A percentile compares a stretch with the other conserved stretches of the same genome.
Conservation (phyloP, 1,140 invertebrate species). For the Sitophilus oryzae region DNA sequence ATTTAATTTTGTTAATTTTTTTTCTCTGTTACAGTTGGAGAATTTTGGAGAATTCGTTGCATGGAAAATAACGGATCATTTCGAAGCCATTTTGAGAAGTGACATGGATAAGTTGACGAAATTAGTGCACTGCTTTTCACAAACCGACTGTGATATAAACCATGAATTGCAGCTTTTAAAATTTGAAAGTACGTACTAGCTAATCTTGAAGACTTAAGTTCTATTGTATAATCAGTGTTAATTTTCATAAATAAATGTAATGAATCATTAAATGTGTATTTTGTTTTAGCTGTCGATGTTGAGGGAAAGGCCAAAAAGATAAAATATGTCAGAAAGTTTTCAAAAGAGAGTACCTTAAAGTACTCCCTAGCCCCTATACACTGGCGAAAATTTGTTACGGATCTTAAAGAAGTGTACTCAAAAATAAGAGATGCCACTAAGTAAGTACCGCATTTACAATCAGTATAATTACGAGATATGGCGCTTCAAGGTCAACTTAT, state of each 20-base stretch:
- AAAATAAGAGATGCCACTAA: constrained; percentile 35
- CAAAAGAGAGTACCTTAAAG: constrained; percentile 31
- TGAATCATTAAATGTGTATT: neutral
- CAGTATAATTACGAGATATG: neutral
- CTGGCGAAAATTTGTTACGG: constrained; percentile 35
- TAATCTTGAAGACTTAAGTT: no score
- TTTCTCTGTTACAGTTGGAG: constrained; percentile 52
- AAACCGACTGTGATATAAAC: constrained; percentile 56
- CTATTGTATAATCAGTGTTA: no score
- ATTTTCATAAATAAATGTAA: no score
- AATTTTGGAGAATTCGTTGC: constrained; percentile 58
- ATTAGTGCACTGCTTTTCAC: constrained; percentile 52
- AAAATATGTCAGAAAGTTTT: constrained; percentile 35
- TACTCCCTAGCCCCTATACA: constrained; percentile 35
- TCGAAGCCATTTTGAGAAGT: constrained; percentile 57
- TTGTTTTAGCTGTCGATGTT: constrained; percentile 35
- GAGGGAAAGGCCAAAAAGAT: constrained; percentile 35
- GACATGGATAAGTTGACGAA: constrained; percentile 58
- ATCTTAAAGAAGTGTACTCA: constrained; percentile 34
- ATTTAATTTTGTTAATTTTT: no score
- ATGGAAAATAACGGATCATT: constrained; percentile 56
- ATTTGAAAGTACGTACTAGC: constrained; percentile 66
- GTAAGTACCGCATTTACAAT: constrained; percentile 21
- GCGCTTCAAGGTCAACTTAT: neutral
- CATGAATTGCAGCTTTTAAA: constrained; percentile 57